A percentile compares a stretch with the other conserved stretches of the same genome.
These are phyloP conservation scores for Okapia johnstoni DNA, from an alignment of 2,113 vertebrate genomes.

Conservation along the genomic window DNA sequence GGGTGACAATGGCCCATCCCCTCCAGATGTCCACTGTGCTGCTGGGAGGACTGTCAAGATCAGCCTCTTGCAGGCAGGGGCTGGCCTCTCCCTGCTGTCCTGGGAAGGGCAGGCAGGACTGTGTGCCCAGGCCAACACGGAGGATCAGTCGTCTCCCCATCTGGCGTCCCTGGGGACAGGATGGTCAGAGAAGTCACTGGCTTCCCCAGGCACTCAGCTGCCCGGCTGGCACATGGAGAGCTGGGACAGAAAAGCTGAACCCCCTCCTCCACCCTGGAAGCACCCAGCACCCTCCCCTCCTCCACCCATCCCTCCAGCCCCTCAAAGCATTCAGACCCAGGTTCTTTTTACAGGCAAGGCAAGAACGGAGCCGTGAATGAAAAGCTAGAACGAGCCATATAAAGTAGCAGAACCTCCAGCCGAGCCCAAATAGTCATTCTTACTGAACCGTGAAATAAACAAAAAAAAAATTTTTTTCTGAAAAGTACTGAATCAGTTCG, in stretches of 20 bases:
- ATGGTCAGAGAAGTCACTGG: not conserved
- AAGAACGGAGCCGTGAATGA: accelerated
- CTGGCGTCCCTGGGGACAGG: not conserved
- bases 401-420: not conserved
- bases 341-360: not conserved
- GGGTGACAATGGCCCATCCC: accelerated
- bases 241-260: not conserved
- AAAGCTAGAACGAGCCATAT: not conserved
- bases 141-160: not conserved
- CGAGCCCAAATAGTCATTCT: not conserved
- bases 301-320: not conserved
- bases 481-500: not conserved
- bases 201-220: not conserved
- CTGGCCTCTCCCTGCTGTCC: not conserved
- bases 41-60: not conserved
- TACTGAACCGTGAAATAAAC: not conserved
- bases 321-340: accelerated
- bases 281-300: not conserved
- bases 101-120: not conserved
- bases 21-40: not conserved
- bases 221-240: accelerated
- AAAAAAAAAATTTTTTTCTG: not conserved
- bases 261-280: not conserved
- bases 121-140: not conserved
- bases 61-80: accelerated